Evolutionary conservation across 1,140 invertebrate species (phyloP).

Genomic region (Cydia amplana): DNA sequence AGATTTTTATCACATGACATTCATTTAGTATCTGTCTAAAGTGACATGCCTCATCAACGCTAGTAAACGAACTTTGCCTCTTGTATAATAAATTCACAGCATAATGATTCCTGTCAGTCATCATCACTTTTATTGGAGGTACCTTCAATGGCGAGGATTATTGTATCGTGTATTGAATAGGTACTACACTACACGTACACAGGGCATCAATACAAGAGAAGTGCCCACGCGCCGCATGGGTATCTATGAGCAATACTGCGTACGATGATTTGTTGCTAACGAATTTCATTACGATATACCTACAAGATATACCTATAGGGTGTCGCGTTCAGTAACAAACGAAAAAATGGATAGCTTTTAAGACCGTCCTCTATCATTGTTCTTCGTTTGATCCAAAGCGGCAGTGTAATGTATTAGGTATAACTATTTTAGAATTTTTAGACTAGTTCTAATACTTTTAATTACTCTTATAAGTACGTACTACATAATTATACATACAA

Average conservation of each 20-base stretch:
- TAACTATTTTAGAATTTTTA: too few species aligned
- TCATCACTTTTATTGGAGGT: background rate
- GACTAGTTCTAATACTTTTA: too few species aligned
- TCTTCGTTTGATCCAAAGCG: too few species aligned
- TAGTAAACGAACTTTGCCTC: background rate
- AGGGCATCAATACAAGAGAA: too few species aligned
- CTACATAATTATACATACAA: too few species aligned
- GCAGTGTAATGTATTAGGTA: too few species aligned
- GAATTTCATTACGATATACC: background rate
- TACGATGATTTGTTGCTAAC: background rate
- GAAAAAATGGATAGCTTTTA: too few species aligned
- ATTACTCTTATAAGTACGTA: too few species aligned
- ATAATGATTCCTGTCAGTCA: slow-evolving; percentile 27
- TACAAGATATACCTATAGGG: background rate
- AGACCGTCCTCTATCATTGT: too few species aligned
- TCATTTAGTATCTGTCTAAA: background rate
- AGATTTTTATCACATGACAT: background rate
- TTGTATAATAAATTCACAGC: slow-evolving; percentile 20
- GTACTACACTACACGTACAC: too few species aligned
- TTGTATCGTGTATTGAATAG: background rate
- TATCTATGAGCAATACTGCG: background rate
- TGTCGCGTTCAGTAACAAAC: too few species aligned
- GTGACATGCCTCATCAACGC: background rate
- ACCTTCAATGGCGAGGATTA: slow-evolving; percentile 3
- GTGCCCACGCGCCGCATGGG: background rate